A percentile compares a stretch with the other conserved stretches of the same genome.
These are phyloP conservation scores for Poliocrania exsul DNA, from an alignment of 2,797 vertebrate species.

Conservation along the genomic window DNA sequence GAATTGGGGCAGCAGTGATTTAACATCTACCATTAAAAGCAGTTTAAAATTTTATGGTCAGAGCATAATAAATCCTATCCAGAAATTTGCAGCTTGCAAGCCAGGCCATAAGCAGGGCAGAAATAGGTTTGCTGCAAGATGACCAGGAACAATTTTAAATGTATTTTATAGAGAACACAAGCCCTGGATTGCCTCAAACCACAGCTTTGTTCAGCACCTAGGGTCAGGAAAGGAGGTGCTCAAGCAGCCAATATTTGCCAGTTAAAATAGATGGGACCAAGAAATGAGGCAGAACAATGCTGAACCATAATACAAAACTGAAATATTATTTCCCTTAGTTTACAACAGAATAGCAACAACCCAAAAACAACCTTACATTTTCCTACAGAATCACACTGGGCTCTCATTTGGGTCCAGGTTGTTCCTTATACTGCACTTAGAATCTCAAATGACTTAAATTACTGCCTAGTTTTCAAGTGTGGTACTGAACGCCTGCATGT, in stretches of 20 bases:
- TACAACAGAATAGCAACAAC: neutral
- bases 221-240: neutral
- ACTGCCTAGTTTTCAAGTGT: neutral
- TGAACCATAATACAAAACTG: neutral
- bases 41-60: constrained; percentile 49
- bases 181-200: neutral
- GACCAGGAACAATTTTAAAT: neutral
- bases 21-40: constrained; percentile 44
- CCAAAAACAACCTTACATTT: neutral
- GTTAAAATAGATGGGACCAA: neutral
- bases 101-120: neutral
- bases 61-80: constrained; percentile 37
- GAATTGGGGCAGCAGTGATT: constrained; percentile 33
- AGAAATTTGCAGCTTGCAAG: constrained; percentile 5
- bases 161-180: neutral
- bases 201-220: neutral
- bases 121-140: constrained; percentile 27
- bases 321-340: neutral
- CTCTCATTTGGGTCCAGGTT: neutral
- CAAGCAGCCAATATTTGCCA: neutral
- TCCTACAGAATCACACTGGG: neutral
- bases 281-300: neutral
- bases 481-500: neutral
- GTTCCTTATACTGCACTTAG: neutral
- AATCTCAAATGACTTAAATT: neutral